Evolutionary conservation across 2,888 invertebrate species (phyloP).

Genomic region (Phrixothrix hirtus): DNA sequence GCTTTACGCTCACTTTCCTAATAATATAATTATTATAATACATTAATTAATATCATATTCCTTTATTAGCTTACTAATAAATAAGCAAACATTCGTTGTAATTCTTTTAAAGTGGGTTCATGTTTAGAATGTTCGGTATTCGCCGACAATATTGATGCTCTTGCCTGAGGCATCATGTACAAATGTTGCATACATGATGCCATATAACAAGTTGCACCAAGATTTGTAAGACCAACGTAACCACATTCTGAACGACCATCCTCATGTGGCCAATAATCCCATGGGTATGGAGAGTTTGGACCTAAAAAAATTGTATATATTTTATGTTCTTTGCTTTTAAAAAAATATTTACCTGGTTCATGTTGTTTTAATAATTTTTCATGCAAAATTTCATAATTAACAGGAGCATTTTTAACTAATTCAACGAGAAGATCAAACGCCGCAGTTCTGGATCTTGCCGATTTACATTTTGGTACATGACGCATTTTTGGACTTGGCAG

Average conservation of each 20-base stretch:
- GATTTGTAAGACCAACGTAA: slow-evolving; percentile 90
- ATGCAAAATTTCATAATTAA: slow-evolving; percentile 84
- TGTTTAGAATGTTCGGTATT: slow-evolving; percentile 75
- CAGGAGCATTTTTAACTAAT: slow-evolving; percentile 79
- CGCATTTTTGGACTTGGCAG: slow-evolving; percentile 84
- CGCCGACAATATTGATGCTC: slow-evolving; percentile 80
- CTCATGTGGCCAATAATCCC: slow-evolving; percentile 98
- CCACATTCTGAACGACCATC: slow-evolving; percentile 93
- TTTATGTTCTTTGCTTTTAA: too few species aligned
- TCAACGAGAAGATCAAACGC: slow-evolving; percentile 91
- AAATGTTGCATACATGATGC: slow-evolving; percentile 96
- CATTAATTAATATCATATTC: neutral
- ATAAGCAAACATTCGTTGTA: slow-evolving; percentile 95
- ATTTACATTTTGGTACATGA: slow-evolving; percentile 91
- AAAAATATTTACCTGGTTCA: slow-evolving; percentile 68
- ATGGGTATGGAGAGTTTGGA: slow-evolving; percentile 83
- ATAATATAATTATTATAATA: too few species aligned
- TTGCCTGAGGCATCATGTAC: slow-evolving; percentile 95
- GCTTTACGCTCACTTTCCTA: slow-evolving; percentile 93
- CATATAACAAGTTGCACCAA: slow-evolving; percentile 97
- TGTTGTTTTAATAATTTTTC: slow-evolving; percentile 84
- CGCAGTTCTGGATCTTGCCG: slow-evolving; percentile 83
- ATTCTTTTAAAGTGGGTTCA: slow-evolving; percentile 78
- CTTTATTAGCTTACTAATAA: slow-evolving; percentile 65
- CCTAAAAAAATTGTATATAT: slow-evolving; percentile 57